Evolutionary conservation across 2,113 vertebrate species (phyloP).

Genomic region (Puma concolor): DNA sequence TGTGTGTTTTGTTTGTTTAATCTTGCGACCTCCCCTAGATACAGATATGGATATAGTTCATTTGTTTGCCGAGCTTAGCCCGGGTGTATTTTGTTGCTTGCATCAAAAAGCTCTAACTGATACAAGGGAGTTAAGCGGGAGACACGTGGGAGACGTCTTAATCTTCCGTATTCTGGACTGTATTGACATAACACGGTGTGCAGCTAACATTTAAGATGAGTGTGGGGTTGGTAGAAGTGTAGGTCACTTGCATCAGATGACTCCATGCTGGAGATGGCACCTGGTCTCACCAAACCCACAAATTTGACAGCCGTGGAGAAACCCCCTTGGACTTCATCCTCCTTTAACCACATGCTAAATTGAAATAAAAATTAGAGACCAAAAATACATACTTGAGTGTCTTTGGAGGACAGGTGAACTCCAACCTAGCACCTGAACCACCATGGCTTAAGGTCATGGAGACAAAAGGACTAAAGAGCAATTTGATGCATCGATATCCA

Average conservation of each 20-base stretch:
- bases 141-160: background rate
- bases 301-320: background rate
- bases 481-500: accelerated
- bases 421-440: background rate
- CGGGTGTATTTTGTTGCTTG: background rate
- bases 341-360: background rate
- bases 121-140: background rate
- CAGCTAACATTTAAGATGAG: background rate
- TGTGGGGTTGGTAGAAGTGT: background rate
- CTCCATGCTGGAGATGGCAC: too few relatives aligned
- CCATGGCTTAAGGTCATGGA: background rate
- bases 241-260: background rate
- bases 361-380: background rate
- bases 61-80: background rate
- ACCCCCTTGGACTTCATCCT: background rate
- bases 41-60: background rate
- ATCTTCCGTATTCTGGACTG: background rate
- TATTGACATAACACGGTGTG: too few relatives aligned
- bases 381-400: background rate
- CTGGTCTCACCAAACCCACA: background rate
- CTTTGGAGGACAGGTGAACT: background rate
- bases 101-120: background rate
- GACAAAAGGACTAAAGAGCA: background rate
- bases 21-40: background rate
- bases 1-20: background rate